phyloP scores from a whole-genome alignment of 2,888 invertebrate genomes.

The Euzetes globulus region DNA sequence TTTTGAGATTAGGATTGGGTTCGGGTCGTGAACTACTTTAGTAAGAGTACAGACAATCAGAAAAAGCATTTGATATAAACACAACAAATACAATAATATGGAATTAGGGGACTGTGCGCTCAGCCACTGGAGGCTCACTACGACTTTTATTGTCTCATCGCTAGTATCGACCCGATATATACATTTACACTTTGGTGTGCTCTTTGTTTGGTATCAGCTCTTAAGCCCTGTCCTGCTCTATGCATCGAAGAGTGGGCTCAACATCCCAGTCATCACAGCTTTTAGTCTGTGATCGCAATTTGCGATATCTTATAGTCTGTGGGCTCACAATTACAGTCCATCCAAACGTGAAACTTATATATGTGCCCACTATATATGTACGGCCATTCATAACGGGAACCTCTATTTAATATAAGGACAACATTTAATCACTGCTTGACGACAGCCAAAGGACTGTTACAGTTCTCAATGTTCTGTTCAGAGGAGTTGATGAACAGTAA shows the following conservation, averaged over 20 bases:
- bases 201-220: conserved; percentile 4
- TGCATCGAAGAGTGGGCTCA: neutral
- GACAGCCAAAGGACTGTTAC: neutral
- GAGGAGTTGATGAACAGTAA: conserved; percentile 1
- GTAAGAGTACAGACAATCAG: conserved; percentile 15
- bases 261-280: neutral
- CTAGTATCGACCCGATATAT: neutral
- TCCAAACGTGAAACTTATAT: conserved; percentile 17
- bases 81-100: conserved; percentile 25
- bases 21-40: conserved; percentile 21
- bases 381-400: neutral
- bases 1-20: conserved; percentile 25
- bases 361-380: neutral
- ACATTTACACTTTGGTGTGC: conserved; percentile 13
- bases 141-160: neutral
- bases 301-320: conserved; percentile 5
- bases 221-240: neutral
- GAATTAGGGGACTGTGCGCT: conserved; percentile 16
- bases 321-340: conserved; percentile 24
- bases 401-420: conserved; percentile 12
- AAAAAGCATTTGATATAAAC: conserved; percentile 25
- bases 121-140: neutral
- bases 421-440: conserved; percentile 12
- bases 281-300: neutral
- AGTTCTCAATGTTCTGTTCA: neutral